Conservation (phyloP, 1,140 invertebrate species). For the Drosophila rhopaloa region DNA sequence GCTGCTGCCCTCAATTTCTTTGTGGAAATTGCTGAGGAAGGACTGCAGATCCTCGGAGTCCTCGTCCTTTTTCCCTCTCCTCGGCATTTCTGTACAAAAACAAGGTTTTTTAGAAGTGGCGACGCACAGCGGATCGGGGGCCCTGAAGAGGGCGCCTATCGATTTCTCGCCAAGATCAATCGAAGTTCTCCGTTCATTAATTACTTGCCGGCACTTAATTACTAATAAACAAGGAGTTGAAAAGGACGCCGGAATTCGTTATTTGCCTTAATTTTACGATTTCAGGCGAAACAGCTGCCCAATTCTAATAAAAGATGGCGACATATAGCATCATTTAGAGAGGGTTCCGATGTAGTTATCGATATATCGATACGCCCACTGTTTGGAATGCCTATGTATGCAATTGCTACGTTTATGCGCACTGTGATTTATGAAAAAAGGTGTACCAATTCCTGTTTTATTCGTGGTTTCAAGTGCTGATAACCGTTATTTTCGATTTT, state of each 20-base stretch:
- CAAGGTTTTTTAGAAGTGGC: slow-evolving; percentile 32
- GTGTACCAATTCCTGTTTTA: too few species aligned
- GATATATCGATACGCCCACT: not conserved
- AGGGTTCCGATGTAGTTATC: not conserved
- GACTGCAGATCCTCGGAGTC: slow-evolving; percentile 86
- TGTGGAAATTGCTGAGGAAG: slow-evolving; percentile 93
- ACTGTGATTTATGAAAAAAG: too few species aligned
- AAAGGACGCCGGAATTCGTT: not conserved
- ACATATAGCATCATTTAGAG: slow-evolving; percentile 32
- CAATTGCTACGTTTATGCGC: not conserved
- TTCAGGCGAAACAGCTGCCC: slow-evolving; percentile 52
- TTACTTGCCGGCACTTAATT: not conserved
- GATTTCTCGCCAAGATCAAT: slow-evolving; percentile 54
- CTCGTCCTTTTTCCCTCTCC: slow-evolving; percentile 30
- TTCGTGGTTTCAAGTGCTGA: too few species aligned
- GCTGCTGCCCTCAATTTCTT: slow-evolving; percentile 89
- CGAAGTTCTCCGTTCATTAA: too few species aligned
- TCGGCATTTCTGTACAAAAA: slow-evolving; percentile 45
- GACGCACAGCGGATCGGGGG: slow-evolving; percentile 65
- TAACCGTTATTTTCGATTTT: too few species aligned
- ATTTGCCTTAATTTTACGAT: slow-evolving; percentile 23
- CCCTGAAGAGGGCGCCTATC: slow-evolving; percentile 63
- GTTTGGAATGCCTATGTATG: not conserved
- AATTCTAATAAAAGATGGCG: slow-evolving; percentile 79
- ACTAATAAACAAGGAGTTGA: not conserved